A percentile compares a stretch with the other conserved stretches of the same genome.
phyloP scores from a whole-genome alignment of 2,888 invertebrate species.

The Papilio gigon region DNA sequence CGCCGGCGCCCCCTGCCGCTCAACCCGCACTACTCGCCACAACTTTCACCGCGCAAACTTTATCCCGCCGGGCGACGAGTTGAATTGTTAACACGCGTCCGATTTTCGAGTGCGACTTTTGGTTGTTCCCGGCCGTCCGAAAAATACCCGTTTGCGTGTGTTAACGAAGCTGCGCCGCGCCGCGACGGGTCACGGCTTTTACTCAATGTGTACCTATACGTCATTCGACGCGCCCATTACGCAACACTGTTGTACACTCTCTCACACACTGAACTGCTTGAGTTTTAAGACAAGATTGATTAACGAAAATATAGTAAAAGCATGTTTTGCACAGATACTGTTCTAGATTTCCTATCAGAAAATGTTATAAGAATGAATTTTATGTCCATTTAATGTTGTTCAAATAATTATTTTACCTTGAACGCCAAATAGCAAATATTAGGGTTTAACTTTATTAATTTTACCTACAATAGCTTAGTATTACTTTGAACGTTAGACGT shows the following conservation, averaged over 20 bases:
- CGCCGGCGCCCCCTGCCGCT: constrained; percentile 49
- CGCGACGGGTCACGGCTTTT: constrained; percentile 14
- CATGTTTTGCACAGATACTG: not conserved
- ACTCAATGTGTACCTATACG: constrained; percentile 25
- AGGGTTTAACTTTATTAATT: too few relatives aligned
- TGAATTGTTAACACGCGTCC: constrained; percentile 58
- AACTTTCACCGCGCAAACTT: constrained; percentile 62
- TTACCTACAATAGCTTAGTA: too few relatives aligned
- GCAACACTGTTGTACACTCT: too few relatives aligned
- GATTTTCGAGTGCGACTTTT: constrained; percentile 48
- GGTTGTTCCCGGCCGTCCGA: constrained; percentile 23
- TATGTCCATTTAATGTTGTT: too few relatives aligned
- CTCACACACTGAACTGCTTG: not conserved
- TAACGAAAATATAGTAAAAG: not conserved
- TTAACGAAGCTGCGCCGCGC: constrained; percentile 1
- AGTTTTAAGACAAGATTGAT: not conserved
- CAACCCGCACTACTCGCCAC: constrained; percentile 49
- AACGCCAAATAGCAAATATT: too few relatives aligned
- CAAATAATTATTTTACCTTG: too few relatives aligned
- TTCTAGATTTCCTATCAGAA: not conserved
- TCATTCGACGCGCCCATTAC: not conserved
- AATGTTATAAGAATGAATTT: too few relatives aligned
- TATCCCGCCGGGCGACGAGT: constrained; percentile 47
- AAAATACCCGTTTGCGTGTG: constrained; percentile 23
- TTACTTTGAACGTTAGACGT: too few relatives aligned